phyloP scores from a whole-genome alignment of 2,888 invertebrate species.

The Drosophila sordidula region DNA sequence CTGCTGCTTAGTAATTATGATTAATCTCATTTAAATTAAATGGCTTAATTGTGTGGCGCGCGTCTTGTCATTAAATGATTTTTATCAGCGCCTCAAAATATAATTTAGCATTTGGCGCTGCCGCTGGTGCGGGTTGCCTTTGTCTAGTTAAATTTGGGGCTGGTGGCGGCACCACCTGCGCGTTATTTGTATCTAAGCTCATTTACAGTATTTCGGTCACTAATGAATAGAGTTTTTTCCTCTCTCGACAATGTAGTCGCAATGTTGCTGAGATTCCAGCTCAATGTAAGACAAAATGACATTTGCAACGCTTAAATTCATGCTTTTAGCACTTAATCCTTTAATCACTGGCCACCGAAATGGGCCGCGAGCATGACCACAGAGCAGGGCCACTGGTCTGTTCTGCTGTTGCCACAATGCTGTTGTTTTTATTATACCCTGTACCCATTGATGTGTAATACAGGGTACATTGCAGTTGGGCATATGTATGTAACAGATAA shows the following conservation, averaged over 20 bases:
- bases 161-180: slow-evolving; percentile 6
- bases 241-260: neutral
- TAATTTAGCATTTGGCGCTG: slow-evolving; percentile 41
- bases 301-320: slow-evolving; percentile 70
- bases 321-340: slow-evolving; percentile 76
- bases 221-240: slow-evolving; percentile 31
- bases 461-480: neutral
- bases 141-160: slow-evolving; percentile 26
- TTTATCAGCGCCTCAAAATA: slow-evolving; percentile 73
- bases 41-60: slow-evolving; percentile 74
- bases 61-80: slow-evolving; percentile 81
- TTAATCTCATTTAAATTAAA: slow-evolving; percentile 82
- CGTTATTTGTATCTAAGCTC: slow-evolving; percentile 4
- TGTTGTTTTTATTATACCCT: slow-evolving; percentile 4
- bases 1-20: slow-evolving; percentile 74
- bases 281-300: slow-evolving; percentile 53
- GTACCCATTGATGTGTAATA: neutral
- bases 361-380: slow-evolving; percentile 7
- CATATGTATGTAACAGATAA: neutral
- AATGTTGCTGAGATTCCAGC: slow-evolving; percentile 42
- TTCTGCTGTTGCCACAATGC: slow-evolving; percentile 14
- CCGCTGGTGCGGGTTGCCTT: neutral
- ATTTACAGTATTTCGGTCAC: slow-evolving; percentile 25
- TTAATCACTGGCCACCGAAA: slow-evolving; percentile 61
- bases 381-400: slow-evolving; percentile 6